phyloP scores from a whole-genome alignment of 2,113 vertebrate genomes.

The Rattus norvegicus region DNA sequence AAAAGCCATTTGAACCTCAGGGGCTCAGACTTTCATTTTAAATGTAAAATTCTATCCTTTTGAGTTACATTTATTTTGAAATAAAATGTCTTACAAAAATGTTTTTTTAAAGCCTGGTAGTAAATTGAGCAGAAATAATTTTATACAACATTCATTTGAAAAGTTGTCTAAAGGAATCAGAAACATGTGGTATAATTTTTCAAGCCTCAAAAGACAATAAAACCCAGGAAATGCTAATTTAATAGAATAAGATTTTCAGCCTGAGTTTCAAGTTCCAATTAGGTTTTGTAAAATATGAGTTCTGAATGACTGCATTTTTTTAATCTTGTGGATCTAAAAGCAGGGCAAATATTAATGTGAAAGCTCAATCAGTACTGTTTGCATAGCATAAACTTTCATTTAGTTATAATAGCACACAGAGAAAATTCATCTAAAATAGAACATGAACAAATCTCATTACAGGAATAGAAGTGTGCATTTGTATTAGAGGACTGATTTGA shows the following conservation, averaged over 20 bases:
- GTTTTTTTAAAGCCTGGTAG: neutral
- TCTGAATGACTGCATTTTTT: slow-evolving; percentile 50
- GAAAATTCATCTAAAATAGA: slow-evolving; percentile 27
- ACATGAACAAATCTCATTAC: slow-evolving; percentile 54
- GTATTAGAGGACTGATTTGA: slow-evolving; percentile 21
- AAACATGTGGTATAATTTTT: slow-evolving; percentile 52
- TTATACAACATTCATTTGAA: slow-evolving; percentile 38
- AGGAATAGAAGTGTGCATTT: slow-evolving; percentile 19
- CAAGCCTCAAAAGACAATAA: slow-evolving; percentile 58
- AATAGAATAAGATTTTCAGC: slow-evolving; percentile 35
- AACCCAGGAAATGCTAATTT: slow-evolving; percentile 56
- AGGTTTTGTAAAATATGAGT: slow-evolving; percentile 49
- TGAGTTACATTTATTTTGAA: slow-evolving; percentile 16
- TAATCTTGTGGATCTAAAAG: slow-evolving; percentile 58
- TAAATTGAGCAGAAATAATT: slow-evolving; percentile 58
- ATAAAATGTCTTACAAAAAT: neutral
- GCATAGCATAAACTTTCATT: slow-evolving; percentile 55
- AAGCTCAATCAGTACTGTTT: slow-evolving; percentile 50
- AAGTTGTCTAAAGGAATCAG: slow-evolving; percentile 52
- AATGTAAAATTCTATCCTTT: neutral
- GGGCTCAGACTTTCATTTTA: neutral
- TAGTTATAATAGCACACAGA: slow-evolving; percentile 39
- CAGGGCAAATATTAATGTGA: slow-evolving; percentile 64
- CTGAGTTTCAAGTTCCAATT: slow-evolving; percentile 58
- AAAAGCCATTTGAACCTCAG: neutral